phyloP scores from a whole-genome alignment of 2,888 invertebrate species.

The Campoletis raptor region DNA sequence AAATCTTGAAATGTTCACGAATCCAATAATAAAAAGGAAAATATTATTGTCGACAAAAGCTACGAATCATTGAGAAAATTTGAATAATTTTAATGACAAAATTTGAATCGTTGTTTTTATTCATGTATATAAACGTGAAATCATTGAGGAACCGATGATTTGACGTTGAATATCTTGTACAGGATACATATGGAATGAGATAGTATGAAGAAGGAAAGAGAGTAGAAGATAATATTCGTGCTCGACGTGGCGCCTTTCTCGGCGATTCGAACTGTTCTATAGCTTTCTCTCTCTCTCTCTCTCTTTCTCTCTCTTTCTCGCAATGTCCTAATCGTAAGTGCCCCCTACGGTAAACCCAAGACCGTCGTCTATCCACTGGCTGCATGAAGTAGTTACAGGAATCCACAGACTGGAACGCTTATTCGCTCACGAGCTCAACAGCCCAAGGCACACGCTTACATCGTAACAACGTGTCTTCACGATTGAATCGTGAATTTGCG shows the following conservation, averaged over 20 bases:
- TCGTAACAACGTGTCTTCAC: slow-evolving; percentile 45
- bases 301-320: slow-evolving; percentile 25
- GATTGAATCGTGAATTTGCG: slow-evolving; percentile 64
- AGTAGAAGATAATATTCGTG: slow-evolving; percentile 56
- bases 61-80: neutral
- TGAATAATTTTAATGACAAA: neutral
- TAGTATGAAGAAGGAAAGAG: slow-evolving; percentile 24
- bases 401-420: slow-evolving; percentile 65
- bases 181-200: neutral
- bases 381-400: slow-evolving; percentile 64
- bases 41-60: neutral
- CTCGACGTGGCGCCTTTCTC: slow-evolving; percentile 62
- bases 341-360: slow-evolving; percentile 42
- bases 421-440: slow-evolving; percentile 40
- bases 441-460: slow-evolving; percentile 41
- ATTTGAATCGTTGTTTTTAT: too few species aligned
- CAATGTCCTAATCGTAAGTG: slow-evolving; percentile 60
- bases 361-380: slow-evolving; percentile 56
- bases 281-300: slow-evolving; percentile 14
- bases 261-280: slow-evolving; percentile 50
- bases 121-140: neutral
- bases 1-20: neutral
- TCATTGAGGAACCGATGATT: neutral
- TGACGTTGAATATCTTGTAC: neutral
- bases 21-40: neutral